These are phyloP conservation scores for Acleris sparsana DNA, from an alignment of 2,888 invertebrate genomes.

Conservation along the genomic window DNA sequence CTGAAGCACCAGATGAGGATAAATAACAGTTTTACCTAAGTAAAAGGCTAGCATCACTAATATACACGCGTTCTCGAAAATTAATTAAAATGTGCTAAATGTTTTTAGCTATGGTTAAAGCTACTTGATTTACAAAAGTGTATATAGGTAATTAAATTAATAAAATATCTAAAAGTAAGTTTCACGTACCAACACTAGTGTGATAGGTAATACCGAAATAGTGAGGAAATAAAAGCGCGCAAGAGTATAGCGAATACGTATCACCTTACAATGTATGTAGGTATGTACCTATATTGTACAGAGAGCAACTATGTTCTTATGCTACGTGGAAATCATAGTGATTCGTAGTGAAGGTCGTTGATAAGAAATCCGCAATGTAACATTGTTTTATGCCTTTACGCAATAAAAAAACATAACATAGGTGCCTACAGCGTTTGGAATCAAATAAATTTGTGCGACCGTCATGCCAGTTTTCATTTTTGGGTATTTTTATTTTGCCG, in stretches of 20 bases:
- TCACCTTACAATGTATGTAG: neutral
- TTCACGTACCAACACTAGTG: too few species aligned
- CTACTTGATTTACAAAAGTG: too few species aligned
- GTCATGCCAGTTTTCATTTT: too few species aligned
- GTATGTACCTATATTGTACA: conserved; percentile 1
- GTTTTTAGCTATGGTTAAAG: too few species aligned
- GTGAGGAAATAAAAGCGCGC: too few species aligned
- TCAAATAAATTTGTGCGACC: neutral
- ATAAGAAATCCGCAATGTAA: conserved; percentile 76
- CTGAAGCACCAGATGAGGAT: conserved; percentile 31
- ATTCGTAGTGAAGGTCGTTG: conserved; percentile 71
- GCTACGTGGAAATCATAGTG: conserved; percentile 49
- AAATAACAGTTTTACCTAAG: conserved; percentile 12
- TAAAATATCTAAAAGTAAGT: too few species aligned
- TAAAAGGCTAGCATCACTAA: neutral
- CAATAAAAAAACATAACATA: conserved; percentile 49
- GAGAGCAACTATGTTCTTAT: conserved; percentile 37
- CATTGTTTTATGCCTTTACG: conserved; percentile 56
- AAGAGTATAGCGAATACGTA: neutral
- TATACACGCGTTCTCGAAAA: neutral
- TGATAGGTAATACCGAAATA: too few species aligned
- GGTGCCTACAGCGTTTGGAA: conserved; percentile 16
- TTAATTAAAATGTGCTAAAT: too few species aligned
- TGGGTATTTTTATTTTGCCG: too few species aligned
- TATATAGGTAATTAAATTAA: too few species aligned